Evolutionary conservation across 2,797 vertebrate species (phyloP), one percentile per base, ranked within the genome.

Genomic region (Miichthys miiuy): DNA sequence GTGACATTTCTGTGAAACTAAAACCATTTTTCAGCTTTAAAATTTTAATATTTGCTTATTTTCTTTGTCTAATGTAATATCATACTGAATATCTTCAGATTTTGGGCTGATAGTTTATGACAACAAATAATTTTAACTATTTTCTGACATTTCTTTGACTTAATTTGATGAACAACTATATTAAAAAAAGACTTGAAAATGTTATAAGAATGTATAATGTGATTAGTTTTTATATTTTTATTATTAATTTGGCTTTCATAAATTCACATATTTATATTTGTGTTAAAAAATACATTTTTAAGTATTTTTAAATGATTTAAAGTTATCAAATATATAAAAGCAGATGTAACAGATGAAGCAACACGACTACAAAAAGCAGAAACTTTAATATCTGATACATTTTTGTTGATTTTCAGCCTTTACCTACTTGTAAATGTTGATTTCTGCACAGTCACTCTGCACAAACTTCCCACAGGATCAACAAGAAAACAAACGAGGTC

Each of bases 341-440:
- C 27, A 27, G 27, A 27, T 27, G 27, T 27, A 27, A 27, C 27
- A 27, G 4, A 27, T 27, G 27, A 27, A 27, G n/a, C n/a, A n/a
- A n/a, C n/a, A n/a, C n/a, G n/a, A n/a, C n/a, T n/a, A n/a, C n/a
- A n/a, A n/a, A n/a, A n/a, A n/a, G 27, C 27, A 27, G 27, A 27
- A 27, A 27, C 27, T 27, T 27, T 27, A 4, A 27, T 2, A 4
- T 27, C 27, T 27, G 27, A 27, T 27, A 3, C 27, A 8, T 48
- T 52, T 64, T 2, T 8, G 44, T 51, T 13, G 9, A 47, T 51
- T 44, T 17, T n/a, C 1, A 47, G 18, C 1, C 52, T 23, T 12
- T 12, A 71, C 61, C 67, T 55, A 80, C 55, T 30, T 69, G 6
- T 6, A 56, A 46, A 21, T 4, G 72, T 9, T 6, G 23, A 3